Base-by-base conservation (phyloP, 2,113 vertebrate species). In the Gavialis gangeticus region DNA sequence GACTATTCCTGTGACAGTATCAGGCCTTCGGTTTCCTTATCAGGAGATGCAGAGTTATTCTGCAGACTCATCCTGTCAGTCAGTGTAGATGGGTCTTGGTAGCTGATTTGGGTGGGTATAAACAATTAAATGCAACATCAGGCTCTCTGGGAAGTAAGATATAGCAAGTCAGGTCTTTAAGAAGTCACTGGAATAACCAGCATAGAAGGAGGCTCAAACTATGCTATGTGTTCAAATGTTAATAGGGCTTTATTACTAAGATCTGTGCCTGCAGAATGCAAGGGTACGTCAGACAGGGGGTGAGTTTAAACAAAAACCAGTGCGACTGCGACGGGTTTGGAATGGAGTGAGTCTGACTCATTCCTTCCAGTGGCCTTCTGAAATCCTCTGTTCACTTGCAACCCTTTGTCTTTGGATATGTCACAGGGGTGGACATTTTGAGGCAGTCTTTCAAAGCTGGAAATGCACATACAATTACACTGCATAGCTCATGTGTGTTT, bases 1-100 rank as follows among this genome's bases (percentile, higher is more conserved):
- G 1, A 1, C 0, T 24, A 6, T 9, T 63, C 87, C 73, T 75
- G 9, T 4, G 3, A 12, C 8, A 2, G 25, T 73, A 28, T 63
- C 4, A 63, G 25, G 16, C 11, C 28, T 22, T 75, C 55, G 19
- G 46, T 92, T 63, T 78, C 19, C 54, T 56, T 76, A 8, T 37
- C 16, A 8, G 64, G 64, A 62, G 77, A 78, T 2, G 2, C 5
- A 81, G 75, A 10, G 0, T 25, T 56, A 69, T 69, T 82, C 18
- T 84, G 10, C 27, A 75, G 17, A 56, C 12, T 91, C 3, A 28
- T 2, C 1, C 7, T 62, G 19, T 21, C 13, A 24, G 17, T 6
- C 88, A 62, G 63, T 30, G 28, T 28, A 66, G 28, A 75, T 25
- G 11, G n/a, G 0, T 89, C 62, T 81, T 63, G 58, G 34, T 60